Base-by-base conservation (phyloP, 1,140 invertebrate genomes). In the Lasaia peninsularis region DNA sequence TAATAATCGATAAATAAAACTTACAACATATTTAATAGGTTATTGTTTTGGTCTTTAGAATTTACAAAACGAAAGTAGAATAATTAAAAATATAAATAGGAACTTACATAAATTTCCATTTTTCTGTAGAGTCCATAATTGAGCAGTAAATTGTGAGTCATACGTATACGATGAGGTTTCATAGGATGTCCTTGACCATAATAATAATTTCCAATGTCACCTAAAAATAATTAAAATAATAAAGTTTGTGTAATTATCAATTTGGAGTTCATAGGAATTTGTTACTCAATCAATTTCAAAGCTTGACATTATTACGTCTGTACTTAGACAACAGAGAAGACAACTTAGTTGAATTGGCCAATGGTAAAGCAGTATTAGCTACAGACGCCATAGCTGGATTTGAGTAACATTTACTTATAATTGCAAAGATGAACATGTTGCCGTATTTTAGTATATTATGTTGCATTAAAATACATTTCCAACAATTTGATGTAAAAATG, bases 141-240 rank as follows among this genome's bases (percentile, higher is more conserved):
- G 2, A 99, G 89, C 18, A 99, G 92, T 57, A 99, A 92, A 93
- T 99, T 99, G 89, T 99, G 98, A 2, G 98, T 99, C 98, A 99
- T 99, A 76, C 98, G 94, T 93, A 99, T 99, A 63, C 98, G 93
- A 88, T 99, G 98, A 6, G 98, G 98, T 86, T 99, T 99, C 98
- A 99, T 99, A 6, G 98, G 98, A 93, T 99, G 98, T n/a, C 98
- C 98, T 89, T 99, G 98, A 1, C 98, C 98, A 96, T 99, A 99
- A 82, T 99, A 99, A 87, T 99, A 99, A 89, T 99, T 99, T 28
- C 98, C 98, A 86, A 99, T 99, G 88, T 99, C 98, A 90, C 96
- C 96, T 98, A 71, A 71, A 80, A 73, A 61, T 8, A 58, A 69
- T 40, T 60, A 67, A 58, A 11, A 58, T 7, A 28, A 54, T 20